phyloP scores from a whole-genome alignment of 1,140 invertebrate genomes.

The Drosophila erecta region DNA sequence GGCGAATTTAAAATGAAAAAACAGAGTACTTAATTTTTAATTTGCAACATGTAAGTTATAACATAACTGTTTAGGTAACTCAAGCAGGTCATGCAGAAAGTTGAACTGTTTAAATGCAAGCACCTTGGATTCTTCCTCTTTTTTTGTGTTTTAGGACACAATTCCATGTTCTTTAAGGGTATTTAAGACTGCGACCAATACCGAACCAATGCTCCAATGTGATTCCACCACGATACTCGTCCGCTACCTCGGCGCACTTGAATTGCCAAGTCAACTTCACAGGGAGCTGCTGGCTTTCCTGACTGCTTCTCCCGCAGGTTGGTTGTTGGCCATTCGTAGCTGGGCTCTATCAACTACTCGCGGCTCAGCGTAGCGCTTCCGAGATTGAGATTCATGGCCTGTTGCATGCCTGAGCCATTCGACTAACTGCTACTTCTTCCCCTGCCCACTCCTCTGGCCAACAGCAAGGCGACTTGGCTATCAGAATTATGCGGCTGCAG shows the following conservation, averaged over 20 bases:
- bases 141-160: no score
- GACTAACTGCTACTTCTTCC: slow-evolving; percentile 56
- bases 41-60: no score
- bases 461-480: slow-evolving; percentile 10
- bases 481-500: slow-evolving; percentile 50
- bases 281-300: slow-evolving; percentile 31
- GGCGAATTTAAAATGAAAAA: no score
- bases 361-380: slow-evolving; percentile 36
- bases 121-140: no score
- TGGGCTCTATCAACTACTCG: slow-evolving; percentile 28
- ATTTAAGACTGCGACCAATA: neutral
- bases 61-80: no score
- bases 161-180: slow-evolving; percentile 1
- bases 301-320: slow-evolving; percentile 8
- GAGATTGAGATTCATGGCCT: slow-evolving; percentile 82
- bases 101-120: no score
- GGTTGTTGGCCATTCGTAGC: slow-evolving; percentile 15
- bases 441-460: slow-evolving; percentile 2
- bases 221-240: slow-evolving; percentile 26
- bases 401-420: slow-evolving; percentile 75
- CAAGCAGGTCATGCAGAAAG: no score
- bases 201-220: neutral
- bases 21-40: no score
- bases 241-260: slow-evolving; percentile 68
- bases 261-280: slow-evolving; percentile 77